A percentile compares a stretch with the other conserved stretches of the same genome.
phyloP scores from a whole-genome alignment of 2,113 vertebrate species.

The Hepsetus odoe region DNA sequence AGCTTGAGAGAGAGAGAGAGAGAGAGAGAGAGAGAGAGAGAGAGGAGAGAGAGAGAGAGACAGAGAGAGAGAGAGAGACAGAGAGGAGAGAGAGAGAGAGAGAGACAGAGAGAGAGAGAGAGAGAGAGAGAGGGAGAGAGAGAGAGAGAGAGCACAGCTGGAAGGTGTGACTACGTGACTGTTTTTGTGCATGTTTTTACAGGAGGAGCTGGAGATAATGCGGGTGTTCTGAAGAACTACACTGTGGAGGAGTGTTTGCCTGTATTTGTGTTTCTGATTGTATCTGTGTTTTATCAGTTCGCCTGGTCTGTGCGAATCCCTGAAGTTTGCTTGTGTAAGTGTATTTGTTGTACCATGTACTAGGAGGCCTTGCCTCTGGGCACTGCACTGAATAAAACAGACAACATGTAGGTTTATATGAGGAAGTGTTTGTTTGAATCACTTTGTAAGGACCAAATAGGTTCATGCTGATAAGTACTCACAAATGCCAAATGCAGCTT shows the following conservation, averaged over 20 bases:
- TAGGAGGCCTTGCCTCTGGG: not conserved
- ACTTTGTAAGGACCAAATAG: not conserved
- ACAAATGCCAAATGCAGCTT: too few relatives aligned
- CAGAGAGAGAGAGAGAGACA: not conserved
- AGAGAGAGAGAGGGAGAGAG: slow-evolving; percentile 9
- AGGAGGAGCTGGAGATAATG: not conserved
- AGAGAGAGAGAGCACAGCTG: slow-evolving; percentile 2
- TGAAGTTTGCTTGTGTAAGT: not conserved
- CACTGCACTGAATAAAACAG: not conserved
- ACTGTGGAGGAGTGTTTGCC: not conserved
- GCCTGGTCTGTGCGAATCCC: not conserved
- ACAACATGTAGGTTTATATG: not conserved
- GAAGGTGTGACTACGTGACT: slow-evolving; percentile 7
- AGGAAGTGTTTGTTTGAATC: not conserved
- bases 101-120: not conserved
- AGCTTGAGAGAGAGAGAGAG: too few relatives aligned
- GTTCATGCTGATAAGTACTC: not conserved
- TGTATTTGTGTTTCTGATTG: not conserved
- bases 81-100: not conserved
- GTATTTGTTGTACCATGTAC: not conserved
- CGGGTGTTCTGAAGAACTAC: not conserved
- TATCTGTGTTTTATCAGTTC: not conserved
- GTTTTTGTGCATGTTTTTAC: slow-evolving; percentile 10
- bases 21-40: too few relatives aligned
- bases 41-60: too few relatives aligned